Evolutionary conservation across 2,797 vertebrate species (phyloP), one percentile per base, ranked within the genome.

Genomic region (Ceryle rudis): DNA sequence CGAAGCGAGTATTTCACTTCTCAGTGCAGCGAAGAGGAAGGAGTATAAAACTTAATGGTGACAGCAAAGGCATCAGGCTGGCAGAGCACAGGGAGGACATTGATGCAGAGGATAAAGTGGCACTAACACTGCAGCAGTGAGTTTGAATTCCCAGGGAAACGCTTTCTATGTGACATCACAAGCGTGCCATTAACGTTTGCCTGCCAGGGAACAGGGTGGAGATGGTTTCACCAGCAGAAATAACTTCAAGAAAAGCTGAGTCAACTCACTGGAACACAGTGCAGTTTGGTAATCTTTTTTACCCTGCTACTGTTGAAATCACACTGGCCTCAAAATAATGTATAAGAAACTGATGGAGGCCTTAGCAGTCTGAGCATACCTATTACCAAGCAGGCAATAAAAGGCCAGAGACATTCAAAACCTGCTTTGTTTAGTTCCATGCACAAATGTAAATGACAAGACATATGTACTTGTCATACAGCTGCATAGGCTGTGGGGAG

Each of bases 161-260:
- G n/a, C 37, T 83, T 41, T 47, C 69, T 23, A 2, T 37, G 57
- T 49, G 81, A 84, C 49, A 72, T 11, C 35, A 31, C 21, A 39
- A 81, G 28, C 0, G 6, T 78, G 78, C 61, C 35, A 14, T 12
- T 39, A 4, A 21, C 5, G 3, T 49, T 3, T 1, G 15, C 58
- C 79, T 66, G 67, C 72, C 82, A 78, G 64, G 69, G 72, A 86
- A 37, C 69, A 60, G 75, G 79, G 55, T 57, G 70, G 67, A 57
- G 81, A 49, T 35, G 35, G 52, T 44, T 87, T 71, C 81, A 55
- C 64, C 54, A 78, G 52, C 69, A 93, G 78, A 85, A 92, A 64
- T 51, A 71, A 47, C 37, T 74, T 66, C 1, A 29, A 65, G 61
- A 75, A 72, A 81, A 86, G 33, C 33, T 29, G 51, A 86, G 35